Conservation (phyloP, 2,797 vertebrate genomes). For the Eidolon dupreanum region DNA sequence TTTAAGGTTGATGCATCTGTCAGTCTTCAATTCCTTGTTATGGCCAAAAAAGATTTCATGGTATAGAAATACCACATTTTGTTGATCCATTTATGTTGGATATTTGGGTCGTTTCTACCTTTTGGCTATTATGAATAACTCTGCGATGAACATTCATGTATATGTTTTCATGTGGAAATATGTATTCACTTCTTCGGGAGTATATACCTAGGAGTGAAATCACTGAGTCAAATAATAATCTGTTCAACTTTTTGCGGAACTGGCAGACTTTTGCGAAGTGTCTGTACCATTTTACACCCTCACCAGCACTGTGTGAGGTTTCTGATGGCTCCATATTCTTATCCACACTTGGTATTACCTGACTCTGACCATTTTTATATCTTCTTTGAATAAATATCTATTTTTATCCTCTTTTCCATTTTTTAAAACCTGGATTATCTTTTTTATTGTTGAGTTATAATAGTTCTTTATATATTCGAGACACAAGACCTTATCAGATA, state of each 20-base stretch:
- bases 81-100: background rate
- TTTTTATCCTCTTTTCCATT: background rate
- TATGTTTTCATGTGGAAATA: background rate
- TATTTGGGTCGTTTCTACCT: background rate
- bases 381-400: background rate
- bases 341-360: background rate
- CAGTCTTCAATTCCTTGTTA: background rate
- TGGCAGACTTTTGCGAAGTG: background rate
- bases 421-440: background rate
- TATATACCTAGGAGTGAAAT: background rate
- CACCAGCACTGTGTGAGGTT: background rate
- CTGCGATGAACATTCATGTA: background rate
- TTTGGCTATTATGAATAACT: background rate
- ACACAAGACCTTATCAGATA: background rate
- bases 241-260: background rate
- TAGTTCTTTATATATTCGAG: background rate
- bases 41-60: background rate
- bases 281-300: background rate
- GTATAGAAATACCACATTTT: background rate
- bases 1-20: background rate
- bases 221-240: background rate
- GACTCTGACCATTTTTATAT: background rate
- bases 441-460: background rate
- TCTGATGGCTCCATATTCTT: background rate
- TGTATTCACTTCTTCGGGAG: background rate